Evolutionary conservation across 2,888 invertebrate genomes (phyloP), one percentile per base, ranked within the genome.

Genomic region (Tethea ocularis): DNA sequence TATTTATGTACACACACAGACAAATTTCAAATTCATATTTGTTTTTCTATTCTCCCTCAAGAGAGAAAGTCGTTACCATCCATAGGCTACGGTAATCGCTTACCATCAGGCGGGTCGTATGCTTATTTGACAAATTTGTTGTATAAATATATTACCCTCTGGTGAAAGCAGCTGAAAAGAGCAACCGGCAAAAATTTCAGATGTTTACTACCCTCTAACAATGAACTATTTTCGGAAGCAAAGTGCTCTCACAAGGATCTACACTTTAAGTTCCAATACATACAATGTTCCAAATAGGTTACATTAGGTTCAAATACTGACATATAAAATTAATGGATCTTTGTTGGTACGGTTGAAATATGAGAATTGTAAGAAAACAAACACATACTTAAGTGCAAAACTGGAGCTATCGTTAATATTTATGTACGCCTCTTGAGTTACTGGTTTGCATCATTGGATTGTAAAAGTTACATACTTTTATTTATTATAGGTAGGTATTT

Each of bases 381-480:
- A 41, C 41, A n/a, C n/a, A 41, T 41, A 41, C 29, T 29, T 29
- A 29, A 29, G 29, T 29, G 29, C 41, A 41, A 41, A 41, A n/a
- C 17, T 41, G 41, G 17, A n/a, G 41, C 41, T 8, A n/a, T 15
- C 36, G 41, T n/a, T 17, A 41, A n/a, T 41, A 68, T 69, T 68
- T 69, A 66, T 74, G 67, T 62, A 57, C 59, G 60, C 59, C 51
- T 52, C 57, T 58, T 57, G 58, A 65, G 63, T 71, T 67, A 66
- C 59, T 61, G 58, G 41, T 51, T 52, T 20, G 61, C 60, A 66
- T 67, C 67, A 65, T 74, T 75, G 66, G 56, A 61, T 63, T 68
- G 60, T 68, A 69, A 74, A 72, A 68, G 66, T 69, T 8, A 36
- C 3, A 36, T 69, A 64, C 64, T 59, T 29, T 29, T 29, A 29